Conservation (phyloP, 2,888 invertebrate genomes). For the Parnassius apollo region DNA sequence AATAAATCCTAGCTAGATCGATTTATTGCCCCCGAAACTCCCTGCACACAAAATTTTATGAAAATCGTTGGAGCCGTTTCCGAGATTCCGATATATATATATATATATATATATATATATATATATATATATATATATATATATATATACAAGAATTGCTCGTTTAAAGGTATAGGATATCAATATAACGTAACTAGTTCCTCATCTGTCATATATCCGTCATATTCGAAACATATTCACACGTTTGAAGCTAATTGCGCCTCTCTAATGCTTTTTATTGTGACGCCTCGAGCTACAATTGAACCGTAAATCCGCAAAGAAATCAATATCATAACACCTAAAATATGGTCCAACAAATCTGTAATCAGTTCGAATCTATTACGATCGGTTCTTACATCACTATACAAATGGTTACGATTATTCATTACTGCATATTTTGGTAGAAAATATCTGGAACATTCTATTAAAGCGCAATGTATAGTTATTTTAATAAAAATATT, state of each 20-base stretch:
- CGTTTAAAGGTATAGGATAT: no score
- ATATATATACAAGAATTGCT: no score
- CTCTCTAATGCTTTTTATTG: conserved; percentile 32
- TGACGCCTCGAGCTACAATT: conserved; percentile 42
- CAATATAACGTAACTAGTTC: conserved; percentile 38
- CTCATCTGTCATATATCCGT: conserved; percentile 28
- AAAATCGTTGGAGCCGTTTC: no score
- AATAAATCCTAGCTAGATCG: no score
- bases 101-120: no score
- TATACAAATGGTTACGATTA: neutral
- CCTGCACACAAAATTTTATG: no score
- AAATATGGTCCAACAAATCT: conserved; percentile 57
- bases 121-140: no score
- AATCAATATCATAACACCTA: conserved; percentile 61
- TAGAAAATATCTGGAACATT: neutral
- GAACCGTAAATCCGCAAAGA: conserved; percentile 54
- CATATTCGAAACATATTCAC: conserved; percentile 25
- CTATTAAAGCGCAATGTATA: conserved; percentile 15
- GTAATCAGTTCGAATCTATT: conserved; percentile 38
- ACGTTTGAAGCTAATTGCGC: conserved; percentile 28
- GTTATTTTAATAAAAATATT: conserved; percentile 6
- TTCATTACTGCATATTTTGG: conserved; percentile 8
- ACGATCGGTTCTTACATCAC: neutral
- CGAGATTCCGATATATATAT: no score
- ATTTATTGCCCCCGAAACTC: no score